Evolutionary conservation across 2,113 vertebrate species (phyloP), one percentile per base, ranked within the genome.

Genomic region (Microcebus griseorufus): DNA sequence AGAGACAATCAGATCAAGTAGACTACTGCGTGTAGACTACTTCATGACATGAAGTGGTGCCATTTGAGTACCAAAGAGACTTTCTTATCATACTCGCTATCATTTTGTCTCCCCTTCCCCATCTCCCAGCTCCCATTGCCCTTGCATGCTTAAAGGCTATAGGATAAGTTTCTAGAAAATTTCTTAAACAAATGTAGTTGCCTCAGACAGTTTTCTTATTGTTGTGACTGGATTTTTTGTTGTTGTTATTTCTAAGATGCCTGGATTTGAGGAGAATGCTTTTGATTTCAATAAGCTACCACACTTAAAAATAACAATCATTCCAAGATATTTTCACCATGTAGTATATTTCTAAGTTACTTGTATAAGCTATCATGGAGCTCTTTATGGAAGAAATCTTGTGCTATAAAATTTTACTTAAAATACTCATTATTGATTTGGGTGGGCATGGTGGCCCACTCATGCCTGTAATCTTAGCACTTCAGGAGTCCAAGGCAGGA

Each of bases 251-350:
- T 93, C 53, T 42, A 58, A 11, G 2, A 58, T 94, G 27, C 65
- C 27, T 93, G 7, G 48, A 72, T 85, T 78, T 84, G 65, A 93
- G 22, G 25, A 62, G 5, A 88, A 96, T 29, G 29, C 2, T 55
- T 92, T 90, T 92, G 58, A 34, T 94, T 96, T 96, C 17, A 82
- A 18, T 42, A 83, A 95, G 1, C 18, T 79, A 67, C 34, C 51
- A 80, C 22, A 78, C 14, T 67, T 76, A 37, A 90, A 85, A 72
- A 16, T 27, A 53, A 76, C 6, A 45, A 10, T 45, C 27, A 78
- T 88, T 23, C 18, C 34, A 88, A 48, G 29, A 22, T 6, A 75
- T 88, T 64, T 87, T 20, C 4, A 81, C 22, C 29, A 42, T 10
- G 23, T 45, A 48, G 7, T 62, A 3, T 53, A 67, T 80, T 37